phyloP scores from a whole-genome alignment of 23 tunicate species.

The Oikopleura albicans region DNA sequence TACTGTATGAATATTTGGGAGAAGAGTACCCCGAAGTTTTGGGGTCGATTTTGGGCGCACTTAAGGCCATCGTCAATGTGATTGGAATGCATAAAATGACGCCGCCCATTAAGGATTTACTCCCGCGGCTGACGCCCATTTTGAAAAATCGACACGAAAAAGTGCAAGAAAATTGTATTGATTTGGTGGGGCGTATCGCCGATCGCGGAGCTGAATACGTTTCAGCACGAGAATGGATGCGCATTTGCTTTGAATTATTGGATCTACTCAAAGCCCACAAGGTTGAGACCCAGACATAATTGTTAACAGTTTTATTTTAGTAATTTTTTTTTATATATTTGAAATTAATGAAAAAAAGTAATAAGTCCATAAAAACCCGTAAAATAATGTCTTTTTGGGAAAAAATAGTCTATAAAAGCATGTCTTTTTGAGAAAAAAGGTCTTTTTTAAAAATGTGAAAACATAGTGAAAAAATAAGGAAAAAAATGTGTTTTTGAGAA shows the following conservation, averaged over 20 bases:
- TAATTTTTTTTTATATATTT: no score
- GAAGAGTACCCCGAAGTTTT: constrained; percentile 98
- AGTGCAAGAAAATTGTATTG: constrained; percentile 98
- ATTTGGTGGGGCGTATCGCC: constrained; percentile 90
- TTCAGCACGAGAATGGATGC: constrained; percentile 99
- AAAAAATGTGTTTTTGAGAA: no score
- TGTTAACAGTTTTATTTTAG: no score
- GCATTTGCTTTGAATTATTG: constrained; percentile 88
- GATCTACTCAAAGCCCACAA: constrained; percentile 59
- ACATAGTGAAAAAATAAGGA: no score
- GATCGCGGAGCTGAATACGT: constrained; percentile 98
- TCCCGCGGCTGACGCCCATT: constrained; percentile 92
- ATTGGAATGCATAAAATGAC: constrained; percentile 99
- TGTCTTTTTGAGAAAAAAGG: no score
- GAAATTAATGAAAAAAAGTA: no score
- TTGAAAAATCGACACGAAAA: constrained; percentile 97
- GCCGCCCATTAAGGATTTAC: constrained; percentile 90
- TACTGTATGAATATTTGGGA: constrained; percentile 91
- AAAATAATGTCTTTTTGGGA: no score
- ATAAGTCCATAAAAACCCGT: no score
- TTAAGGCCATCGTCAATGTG: constrained; percentile 90
- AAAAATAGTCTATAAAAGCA: no score
- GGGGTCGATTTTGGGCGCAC: constrained; percentile 95
- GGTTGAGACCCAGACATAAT: no score
- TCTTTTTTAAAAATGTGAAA: no score